These are phyloP conservation scores for Ceryle rudis DNA, from an alignment of 2,797 vertebrate species.

Conservation along the genomic window DNA sequence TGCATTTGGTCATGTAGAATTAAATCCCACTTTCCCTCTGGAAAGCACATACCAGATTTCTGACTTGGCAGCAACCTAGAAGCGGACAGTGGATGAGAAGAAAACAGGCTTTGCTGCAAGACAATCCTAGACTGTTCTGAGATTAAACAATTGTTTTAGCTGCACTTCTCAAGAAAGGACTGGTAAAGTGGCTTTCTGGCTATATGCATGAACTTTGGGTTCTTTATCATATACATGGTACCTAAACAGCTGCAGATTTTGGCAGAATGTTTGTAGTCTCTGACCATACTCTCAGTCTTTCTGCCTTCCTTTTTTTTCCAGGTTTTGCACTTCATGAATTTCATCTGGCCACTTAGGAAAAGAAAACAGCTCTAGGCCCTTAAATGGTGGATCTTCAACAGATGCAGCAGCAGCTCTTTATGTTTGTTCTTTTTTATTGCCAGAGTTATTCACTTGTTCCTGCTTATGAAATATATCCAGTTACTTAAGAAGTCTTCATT, in stretches of 20 bases:
- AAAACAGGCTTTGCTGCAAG: not conserved
- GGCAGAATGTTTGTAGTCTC: not conserved
- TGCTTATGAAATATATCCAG: not conserved
- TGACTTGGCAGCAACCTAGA: not conserved
- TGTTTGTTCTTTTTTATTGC: not conserved
- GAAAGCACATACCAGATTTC: not conserved
- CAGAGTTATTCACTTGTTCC: not conserved
- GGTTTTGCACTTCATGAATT: not conserved
- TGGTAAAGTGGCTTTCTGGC: not conserved
- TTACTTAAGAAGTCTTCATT: not conserved
- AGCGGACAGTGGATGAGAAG: not conserved
- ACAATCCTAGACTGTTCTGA: not conserved
- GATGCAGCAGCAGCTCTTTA: not conserved
- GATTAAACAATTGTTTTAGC: not conserved
- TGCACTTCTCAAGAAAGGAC: not conserved
- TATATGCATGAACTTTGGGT: rapidly evolving
- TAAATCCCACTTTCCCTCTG: not conserved
- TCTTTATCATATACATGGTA: not conserved
- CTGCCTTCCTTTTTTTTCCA: not conserved
- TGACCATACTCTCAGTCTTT: not conserved
- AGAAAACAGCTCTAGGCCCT: not conserved
- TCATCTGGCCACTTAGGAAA: not conserved
- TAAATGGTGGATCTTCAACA: not conserved
- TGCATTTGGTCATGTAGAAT: not conserved
- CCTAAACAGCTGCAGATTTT: not conserved